Evolutionary conservation across 1,140 invertebrate genomes (phyloP), one percentile per base, ranked within the genome.

Genomic region (Drosophila pachea): DNA sequence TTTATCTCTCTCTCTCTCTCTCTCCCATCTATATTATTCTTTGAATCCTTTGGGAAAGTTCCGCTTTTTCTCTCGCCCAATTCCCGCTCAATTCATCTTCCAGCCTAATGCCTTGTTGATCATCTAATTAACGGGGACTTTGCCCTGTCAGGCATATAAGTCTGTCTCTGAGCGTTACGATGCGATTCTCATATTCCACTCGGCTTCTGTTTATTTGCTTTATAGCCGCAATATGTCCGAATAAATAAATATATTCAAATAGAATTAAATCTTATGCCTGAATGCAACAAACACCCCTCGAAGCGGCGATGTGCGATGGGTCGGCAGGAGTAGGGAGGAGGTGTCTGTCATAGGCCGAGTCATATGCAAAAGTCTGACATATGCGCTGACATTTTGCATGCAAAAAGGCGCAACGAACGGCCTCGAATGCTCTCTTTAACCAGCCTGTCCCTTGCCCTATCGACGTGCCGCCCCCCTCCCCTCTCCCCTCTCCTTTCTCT

Each of bases 381-480:
- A 86, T 86, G 81, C 81, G 81, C 81, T 86, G 76, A 86, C 81
- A 77, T 81, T 86, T 86, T 86, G 81, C 81, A 86, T 86, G 81
- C 82, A 86, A 86, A 86, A 86, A 86, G 81, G 81, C 81, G 76
- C 76, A 79, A 63, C 73, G 45, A 47, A 7, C 40, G 52, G 65
- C 48, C 55, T 63, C 67, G 68, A 65, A 67, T 79, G 73, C 61
- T 64, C 55, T 64, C 61, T 60, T 60, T 50, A 50, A 38, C 11
- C 47, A 7, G 35, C 42, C 36, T 22, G 22, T 22, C 22, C 22
- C 22, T 22, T 22, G 22, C 22, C 1, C 22, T 22, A n/a, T n/a
- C n/a, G n/a, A n/a, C n/a, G n/a, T n/a, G n/a, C n/a, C n/a, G n/a
- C n/a, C 22, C 22, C 22, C 22, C 22, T 22, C 42, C 16, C 31